Percentiles rank a stretch among this genome's conserved stretches.
These are phyloP conservation scores for Diabrotica undecimpunctata DNA, from an alignment of 1,140 invertebrate genomes.

Conservation along the genomic window DNA sequence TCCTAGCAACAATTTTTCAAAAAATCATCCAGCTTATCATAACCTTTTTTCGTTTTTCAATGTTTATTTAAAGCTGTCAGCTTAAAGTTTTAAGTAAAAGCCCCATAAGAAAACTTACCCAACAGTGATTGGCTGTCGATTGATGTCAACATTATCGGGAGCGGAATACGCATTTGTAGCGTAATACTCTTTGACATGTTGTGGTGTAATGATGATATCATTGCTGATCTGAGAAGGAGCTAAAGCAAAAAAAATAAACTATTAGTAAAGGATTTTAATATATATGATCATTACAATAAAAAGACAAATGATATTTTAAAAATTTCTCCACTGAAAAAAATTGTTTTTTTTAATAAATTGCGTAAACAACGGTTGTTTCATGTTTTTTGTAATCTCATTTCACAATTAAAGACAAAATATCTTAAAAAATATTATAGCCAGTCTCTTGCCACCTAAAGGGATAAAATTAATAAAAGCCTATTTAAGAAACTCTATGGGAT, in stretches of 20 bases:
- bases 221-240: constrained; percentile 50
- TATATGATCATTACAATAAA: neutral
- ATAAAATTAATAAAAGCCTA: no score
- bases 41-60: neutral
- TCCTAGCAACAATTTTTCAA: no score
- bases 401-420: no score
- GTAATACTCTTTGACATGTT: constrained; percentile 50
- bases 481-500: no score
- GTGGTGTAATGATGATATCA: constrained; percentile 51
- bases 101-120: constrained; percentile 64
- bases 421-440: no score
- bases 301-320: neutral
- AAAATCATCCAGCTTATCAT: neutral
- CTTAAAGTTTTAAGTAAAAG: neutral
- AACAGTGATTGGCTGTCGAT: constrained; percentile 76
- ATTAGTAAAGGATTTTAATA: neutral
- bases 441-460: no score
- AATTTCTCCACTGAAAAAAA: no score
- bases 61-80: neutral
- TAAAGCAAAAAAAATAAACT: constrained; percentile 31
- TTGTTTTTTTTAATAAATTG: no score
- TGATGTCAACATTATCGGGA: constrained; percentile 82
- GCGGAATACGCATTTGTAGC: constrained; percentile 37
- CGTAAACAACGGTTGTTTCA: no score
- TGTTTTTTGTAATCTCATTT: no score